These are phyloP conservation scores for Monomorium pharaonis DNA, from an alignment of 1,140 invertebrate species.

Conservation along the genomic window DNA sequence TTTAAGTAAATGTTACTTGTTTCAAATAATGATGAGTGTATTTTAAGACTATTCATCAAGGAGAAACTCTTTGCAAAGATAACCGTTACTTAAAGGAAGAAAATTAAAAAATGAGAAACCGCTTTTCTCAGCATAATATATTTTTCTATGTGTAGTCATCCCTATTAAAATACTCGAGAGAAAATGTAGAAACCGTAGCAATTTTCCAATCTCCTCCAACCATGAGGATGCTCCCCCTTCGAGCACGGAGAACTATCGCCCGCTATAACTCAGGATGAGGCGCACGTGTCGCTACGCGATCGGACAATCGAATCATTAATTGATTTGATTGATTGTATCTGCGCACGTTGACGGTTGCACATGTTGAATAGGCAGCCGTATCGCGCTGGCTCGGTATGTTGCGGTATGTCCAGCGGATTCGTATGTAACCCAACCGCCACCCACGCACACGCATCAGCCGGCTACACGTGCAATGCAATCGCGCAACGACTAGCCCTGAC, in stretches of 20 bases:
- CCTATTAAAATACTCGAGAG: not conserved
- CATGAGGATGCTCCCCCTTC: not conserved
- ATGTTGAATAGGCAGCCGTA: slow-evolving; percentile 82
- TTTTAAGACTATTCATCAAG: too few relatives aligned
- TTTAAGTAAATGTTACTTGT: too few relatives aligned
- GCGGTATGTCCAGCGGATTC: slow-evolving; percentile 80
- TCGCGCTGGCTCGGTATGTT: slow-evolving; percentile 70
- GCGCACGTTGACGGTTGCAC: slow-evolving; percentile 82
- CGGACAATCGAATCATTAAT: slow-evolving; percentile 82
- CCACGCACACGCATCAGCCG: slow-evolving; percentile 1
- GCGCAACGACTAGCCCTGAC: slow-evolving; percentile 52
- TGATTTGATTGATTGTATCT: slow-evolving; percentile 84
- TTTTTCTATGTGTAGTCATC: too few relatives aligned
- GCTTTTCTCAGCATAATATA: too few relatives aligned
- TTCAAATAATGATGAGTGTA: too few relatives aligned
- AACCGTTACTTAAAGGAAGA: too few relatives aligned
- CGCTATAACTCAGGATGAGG: slow-evolving; percentile 52
- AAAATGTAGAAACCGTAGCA: not conserved
- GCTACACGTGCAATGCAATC: slow-evolving; percentile 60
- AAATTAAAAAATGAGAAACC: too few relatives aligned
- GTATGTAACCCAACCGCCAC: slow-evolving; percentile 70
- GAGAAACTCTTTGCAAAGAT: too few relatives aligned
- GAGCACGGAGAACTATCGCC: slow-evolving; percentile 9
- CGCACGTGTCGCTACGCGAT: slow-evolving; percentile 69
- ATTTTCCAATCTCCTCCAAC: not conserved